A percentile compares a stretch with the other conserved stretches of the same genome.
Evolutionary conservation across 1,140 invertebrate species (phyloP).

Genomic region (Varroa destructor): DNA sequence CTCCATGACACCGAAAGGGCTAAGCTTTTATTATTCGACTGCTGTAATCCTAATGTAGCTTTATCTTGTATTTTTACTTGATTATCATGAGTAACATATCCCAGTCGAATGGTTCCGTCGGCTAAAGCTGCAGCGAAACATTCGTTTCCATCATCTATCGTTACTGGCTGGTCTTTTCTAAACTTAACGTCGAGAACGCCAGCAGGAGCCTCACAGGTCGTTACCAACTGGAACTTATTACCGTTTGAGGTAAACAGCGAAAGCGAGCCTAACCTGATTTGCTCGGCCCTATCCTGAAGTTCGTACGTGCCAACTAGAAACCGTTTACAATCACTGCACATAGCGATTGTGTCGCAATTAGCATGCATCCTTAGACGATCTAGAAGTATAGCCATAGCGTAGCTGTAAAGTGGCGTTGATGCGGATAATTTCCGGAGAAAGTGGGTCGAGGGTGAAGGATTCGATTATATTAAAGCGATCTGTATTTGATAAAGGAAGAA

Average conservation of each 20-base stretch:
- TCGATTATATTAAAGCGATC: too few species aligned
- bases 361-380: too few species aligned
- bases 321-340: neutral
- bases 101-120: neutral
- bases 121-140: neutral
- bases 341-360: conserved; percentile 6
- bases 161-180: too few species aligned
- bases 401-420: too few species aligned
- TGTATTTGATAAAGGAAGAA: too few species aligned
- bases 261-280: neutral
- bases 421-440: too few species aligned
- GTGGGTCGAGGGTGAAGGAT: too few species aligned
- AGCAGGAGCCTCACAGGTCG: neutral
- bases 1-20: neutral
- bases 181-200: conserved; percentile 22
- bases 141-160: neutral
- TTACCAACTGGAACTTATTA: neutral
- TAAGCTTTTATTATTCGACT: neutral
- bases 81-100: neutral
- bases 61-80: neutral
- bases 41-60: neutral
- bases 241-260: neutral
- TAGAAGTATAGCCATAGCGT: too few species aligned
- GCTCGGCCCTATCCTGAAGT: neutral
- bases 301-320: conserved; percentile 13